Conservation (phyloP, 2,888 invertebrate genomes). For the Chorisops tibialis region DNA sequence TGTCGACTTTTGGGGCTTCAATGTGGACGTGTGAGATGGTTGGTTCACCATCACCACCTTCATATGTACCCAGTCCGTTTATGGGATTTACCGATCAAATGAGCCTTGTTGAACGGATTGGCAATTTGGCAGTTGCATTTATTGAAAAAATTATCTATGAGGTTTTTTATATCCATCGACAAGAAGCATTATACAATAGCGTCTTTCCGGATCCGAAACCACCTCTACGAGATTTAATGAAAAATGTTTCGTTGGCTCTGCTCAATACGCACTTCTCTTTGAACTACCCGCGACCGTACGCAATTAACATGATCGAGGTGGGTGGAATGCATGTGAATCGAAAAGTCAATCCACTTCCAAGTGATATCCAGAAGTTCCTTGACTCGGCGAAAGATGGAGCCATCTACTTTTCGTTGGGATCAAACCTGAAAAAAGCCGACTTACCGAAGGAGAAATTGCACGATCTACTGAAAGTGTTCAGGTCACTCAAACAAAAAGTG, state of each 20-base stretch:
- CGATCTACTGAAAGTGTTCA: constrained; percentile 37
- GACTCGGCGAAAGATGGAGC: constrained; percentile 51
- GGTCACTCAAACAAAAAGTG: constrained; percentile 28
- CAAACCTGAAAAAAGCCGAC: constrained; percentile 43
- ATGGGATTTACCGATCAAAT: constrained; percentile 45
- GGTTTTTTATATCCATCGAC: constrained; percentile 43
- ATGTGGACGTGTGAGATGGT: constrained; percentile 33
- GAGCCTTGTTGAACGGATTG: constrained; percentile 45
- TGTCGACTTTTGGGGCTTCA: constrained; percentile 38
- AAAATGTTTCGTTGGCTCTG: constrained; percentile 44
- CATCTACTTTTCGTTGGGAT: constrained; percentile 54
- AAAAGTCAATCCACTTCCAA: constrained; percentile 42
- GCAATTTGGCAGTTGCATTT: constrained; percentile 42
- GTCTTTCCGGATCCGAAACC: constrained; percentile 42
- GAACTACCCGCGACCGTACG: constrained; percentile 46
- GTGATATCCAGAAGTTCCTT: constrained; percentile 48
- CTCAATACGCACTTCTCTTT: constrained; percentile 48
- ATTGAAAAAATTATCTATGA: constrained; percentile 39
- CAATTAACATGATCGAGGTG: constrained; percentile 51
- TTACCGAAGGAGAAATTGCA: constrained; percentile 41
- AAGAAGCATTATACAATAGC: constrained; percentile 41
- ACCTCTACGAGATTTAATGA: constrained; percentile 39
- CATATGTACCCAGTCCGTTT: constrained; percentile 44
- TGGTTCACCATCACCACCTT: constrained; percentile 46
- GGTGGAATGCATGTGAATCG: constrained; percentile 51